phyloP scores from a whole-genome alignment of 1,140 invertebrate genomes.

The honey bee (Apis mellifera) region DNA sequence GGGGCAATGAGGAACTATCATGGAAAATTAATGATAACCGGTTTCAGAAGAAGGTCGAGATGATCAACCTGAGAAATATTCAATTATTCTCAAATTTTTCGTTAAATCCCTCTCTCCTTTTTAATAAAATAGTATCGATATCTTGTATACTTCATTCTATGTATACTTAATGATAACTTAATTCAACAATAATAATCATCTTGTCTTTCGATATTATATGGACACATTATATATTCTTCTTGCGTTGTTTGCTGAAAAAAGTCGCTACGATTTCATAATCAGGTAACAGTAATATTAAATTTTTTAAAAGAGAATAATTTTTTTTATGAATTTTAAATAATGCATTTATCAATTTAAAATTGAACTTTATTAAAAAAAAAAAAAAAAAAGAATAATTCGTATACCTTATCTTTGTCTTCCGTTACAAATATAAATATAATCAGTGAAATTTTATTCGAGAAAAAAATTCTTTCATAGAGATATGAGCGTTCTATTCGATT shows the following conservation, averaged over 20 bases:
- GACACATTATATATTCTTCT: background rate
- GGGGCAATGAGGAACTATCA: background rate
- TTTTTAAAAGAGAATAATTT: background rate
- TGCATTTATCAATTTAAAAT: background rate
- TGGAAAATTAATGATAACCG: conserved; percentile 6
- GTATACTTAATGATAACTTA: too few species aligned
- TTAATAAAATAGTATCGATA: too few species aligned
- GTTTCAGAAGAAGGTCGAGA: background rate
- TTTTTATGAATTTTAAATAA: background rate
- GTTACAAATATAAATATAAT: too few species aligned
- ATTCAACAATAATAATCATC: background rate
- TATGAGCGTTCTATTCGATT: too few species aligned
- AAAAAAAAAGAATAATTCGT: too few species aligned
- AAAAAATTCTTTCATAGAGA: too few species aligned
- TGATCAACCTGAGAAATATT: background rate
- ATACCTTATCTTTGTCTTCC: too few species aligned
- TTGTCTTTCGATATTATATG: background rate
- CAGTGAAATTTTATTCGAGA: too few species aligned
- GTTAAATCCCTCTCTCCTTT: too few species aligned
- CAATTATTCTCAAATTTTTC: background rate
- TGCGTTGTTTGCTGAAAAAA: background rate
- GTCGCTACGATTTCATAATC: background rate
- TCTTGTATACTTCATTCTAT: background rate
- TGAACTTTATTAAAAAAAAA: background rate
- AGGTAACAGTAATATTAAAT: background rate